Evolutionary conservation across 2,113 vertebrate genomes (phyloP), one percentile per base, ranked within the genome.

Genomic region (Telmatochromis sp.): DNA sequence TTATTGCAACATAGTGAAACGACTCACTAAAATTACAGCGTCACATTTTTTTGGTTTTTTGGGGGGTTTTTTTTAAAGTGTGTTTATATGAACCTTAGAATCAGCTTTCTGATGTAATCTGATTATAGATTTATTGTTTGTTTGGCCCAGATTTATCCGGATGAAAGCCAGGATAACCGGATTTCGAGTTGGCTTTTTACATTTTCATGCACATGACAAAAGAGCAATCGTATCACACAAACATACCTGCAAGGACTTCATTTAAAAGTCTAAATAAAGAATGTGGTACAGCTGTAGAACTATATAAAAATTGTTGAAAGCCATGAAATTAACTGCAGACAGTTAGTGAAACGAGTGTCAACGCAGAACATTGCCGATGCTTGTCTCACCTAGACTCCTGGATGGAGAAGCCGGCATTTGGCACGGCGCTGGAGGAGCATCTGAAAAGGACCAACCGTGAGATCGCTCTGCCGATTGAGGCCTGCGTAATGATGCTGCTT

Each of bases 401-500:
- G 98, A 98, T 95, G 6, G 99, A 99, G 93, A 98, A 98, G 89
- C 99, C 99, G 2, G 99, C 98, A 6, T 99, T 98, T 13, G 99
- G 99, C 49, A 99, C 98, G 0, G 93, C 95, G 0, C 88, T 99
- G 92, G 98, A 99, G 81, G 99, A 99, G 82, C 99, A 99, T 68
- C 96, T 99, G 84, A 98, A 99, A 94, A 98, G 97, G 91, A 99
- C 97, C 0, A 95, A 97, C 82, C 96, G 98, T 2, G 98, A 99
- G 85, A 98, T 99, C 0, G 99, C 99, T 0, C 95, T 99, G 79
- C 99, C 98, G 1, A 93, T 99, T 1, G 99, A 99, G 91, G 99
- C 99, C 89, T 99, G 99, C 10, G 97, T 99, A 65, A 99, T 99
- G 99, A 98, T 99, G 97, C 97, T 99, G 17, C 95, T 99, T 94